Evolutionary conservation across 2,888 invertebrate genomes (phyloP).

Genomic region (Agapostemon virescens): DNA sequence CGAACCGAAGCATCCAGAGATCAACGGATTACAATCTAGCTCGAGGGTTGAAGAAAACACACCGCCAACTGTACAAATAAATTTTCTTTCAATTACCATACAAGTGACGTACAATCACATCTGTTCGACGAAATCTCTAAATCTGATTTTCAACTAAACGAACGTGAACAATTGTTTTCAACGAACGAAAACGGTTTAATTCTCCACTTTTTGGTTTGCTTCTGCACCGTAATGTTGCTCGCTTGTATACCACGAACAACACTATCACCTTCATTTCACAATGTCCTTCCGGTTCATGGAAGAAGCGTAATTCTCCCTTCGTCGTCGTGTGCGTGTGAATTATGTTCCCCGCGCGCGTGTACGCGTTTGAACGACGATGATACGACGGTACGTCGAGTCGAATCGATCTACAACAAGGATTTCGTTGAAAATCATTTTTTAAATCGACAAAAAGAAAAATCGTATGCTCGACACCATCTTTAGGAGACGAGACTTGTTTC

Average conservation of each 20-base stretch:
- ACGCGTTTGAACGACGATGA: neutral
- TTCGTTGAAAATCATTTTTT: neutral
- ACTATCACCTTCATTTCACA: constrained; percentile 40
- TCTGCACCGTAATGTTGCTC: neutral
- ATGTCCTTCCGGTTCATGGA: constrained; percentile 45
- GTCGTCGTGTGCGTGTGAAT: constrained; percentile 57
- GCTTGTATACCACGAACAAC: neutral
- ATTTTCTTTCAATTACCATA: constrained; percentile 2
- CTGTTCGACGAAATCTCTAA: neutral
- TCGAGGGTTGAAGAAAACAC: neutral
- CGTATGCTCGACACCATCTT: too few species aligned
- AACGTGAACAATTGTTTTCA: neutral
- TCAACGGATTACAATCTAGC: neutral
- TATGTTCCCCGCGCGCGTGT: constrained; percentile 28
- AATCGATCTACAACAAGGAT: neutral
- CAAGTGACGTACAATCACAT: neutral
- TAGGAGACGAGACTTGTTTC: too few species aligned
- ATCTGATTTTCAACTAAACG: neutral
- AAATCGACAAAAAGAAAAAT: too few species aligned
- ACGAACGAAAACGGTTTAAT: neutral
- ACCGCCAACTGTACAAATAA: neutral
- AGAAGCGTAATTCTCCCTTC: constrained; percentile 35
- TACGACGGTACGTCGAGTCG: too few species aligned
- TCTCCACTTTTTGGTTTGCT: neutral
- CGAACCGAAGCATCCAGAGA: neutral